phyloP scores from a whole-genome alignment of 2,113 vertebrate species.

The Equus quagga region DNA sequence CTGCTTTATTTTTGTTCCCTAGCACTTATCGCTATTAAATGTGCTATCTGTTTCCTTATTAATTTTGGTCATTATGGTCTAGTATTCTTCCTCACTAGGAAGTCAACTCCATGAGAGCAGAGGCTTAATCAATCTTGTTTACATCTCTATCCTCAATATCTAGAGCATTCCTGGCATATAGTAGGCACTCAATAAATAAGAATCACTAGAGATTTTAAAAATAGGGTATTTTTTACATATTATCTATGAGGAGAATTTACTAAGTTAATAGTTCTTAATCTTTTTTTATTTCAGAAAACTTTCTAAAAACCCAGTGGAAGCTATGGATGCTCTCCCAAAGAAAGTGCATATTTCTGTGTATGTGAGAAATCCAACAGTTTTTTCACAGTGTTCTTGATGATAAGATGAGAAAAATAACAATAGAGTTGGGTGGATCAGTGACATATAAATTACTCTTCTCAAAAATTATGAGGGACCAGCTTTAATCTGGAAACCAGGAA shows the following conservation, averaged over 20 bases:
- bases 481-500: neutral
- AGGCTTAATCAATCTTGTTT: neutral
- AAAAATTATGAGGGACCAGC: neutral
- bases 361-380: neutral
- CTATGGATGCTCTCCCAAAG: neutral
- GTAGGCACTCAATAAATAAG: neutral
- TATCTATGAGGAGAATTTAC: neutral
- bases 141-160: neutral
- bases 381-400: neutral
- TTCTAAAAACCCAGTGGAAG: neutral
- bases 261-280: neutral
- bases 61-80: neutral
- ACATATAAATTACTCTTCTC: neutral
- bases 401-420: neutral
- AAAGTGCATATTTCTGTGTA: neutral
- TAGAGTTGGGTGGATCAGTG: neutral
- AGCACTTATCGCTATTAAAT: neutral
- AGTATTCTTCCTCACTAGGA: neutral
- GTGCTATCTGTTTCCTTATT: neutral
- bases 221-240: neutral
- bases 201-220: neutral
- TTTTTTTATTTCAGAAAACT: slow-evolving; percentile 38
- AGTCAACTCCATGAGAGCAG: neutral
- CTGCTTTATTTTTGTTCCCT: neutral
- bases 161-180: neutral